Evolutionary conservation across 2,113 vertebrate genomes (phyloP).

Genomic region (Hippocampus abdominalis): DNA sequence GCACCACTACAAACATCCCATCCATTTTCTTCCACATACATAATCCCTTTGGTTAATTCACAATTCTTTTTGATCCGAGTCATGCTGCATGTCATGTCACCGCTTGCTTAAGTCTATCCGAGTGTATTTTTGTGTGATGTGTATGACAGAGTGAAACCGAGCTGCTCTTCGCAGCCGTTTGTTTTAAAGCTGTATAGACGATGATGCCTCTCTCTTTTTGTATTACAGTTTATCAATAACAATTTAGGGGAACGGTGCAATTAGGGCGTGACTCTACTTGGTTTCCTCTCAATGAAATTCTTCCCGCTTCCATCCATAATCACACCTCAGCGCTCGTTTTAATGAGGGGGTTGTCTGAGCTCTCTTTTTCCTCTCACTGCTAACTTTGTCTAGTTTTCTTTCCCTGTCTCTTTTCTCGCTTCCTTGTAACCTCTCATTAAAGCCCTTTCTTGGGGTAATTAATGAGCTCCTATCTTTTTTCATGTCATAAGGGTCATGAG

Average conservation of each 20-base stretch:
- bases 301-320: conserved; percentile 26
- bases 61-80: conserved; percentile 34
- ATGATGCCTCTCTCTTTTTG: neutral
- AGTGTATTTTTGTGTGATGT: conserved; percentile 4
- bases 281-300: conserved; percentile 40
- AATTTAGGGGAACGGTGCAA: neutral
- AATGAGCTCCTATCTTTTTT: conserved; percentile 61
- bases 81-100: conserved; percentile 26
- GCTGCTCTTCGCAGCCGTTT: neutral
- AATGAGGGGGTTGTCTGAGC: conserved; percentile 59
- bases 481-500: conserved; percentile 45
- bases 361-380: conserved; percentile 36
- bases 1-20: conserved; percentile 36
- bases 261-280: conserved; percentile 11
- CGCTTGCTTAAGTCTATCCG: conserved; percentile 1
- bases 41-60: conserved; percentile 50
- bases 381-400: conserved; percentile 39
- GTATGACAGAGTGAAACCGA: conserved; percentile 18
- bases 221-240: neutral
- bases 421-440: conserved; percentile 49
- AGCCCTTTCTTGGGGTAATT: conserved; percentile 56
- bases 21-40: conserved; percentile 43
- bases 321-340: conserved; percentile 61
- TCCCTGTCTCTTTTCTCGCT: conserved; percentile 37
- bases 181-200: neutral